Evolutionary conservation across 2,797 vertebrate genomes (phyloP).

Genomic region (Coracias cyanogaster): DNA sequence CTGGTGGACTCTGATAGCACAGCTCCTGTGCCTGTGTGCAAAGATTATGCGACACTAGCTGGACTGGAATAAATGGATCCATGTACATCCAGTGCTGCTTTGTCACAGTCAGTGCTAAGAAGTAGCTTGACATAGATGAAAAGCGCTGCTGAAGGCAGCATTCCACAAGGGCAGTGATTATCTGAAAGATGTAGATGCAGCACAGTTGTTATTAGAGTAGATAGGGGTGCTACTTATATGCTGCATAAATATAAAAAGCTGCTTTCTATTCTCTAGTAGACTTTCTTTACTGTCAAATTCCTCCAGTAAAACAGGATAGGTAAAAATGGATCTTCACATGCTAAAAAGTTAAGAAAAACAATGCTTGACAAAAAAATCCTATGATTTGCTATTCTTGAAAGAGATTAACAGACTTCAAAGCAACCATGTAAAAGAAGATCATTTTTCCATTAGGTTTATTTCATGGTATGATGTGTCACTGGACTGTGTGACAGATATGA

Average conservation of each 20-base stretch:
- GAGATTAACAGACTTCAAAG: background rate
- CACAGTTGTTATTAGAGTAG: background rate
- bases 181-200: background rate
- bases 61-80: background rate
- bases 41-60: constrained; percentile 14
- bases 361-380: background rate
- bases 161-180: background rate
- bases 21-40: background rate
- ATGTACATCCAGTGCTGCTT: background rate
- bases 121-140: background rate
- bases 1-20: background rate
- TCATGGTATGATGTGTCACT: background rate
- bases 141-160: background rate
- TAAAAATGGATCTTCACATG: background rate
- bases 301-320: background rate
- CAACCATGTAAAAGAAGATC: background rate
- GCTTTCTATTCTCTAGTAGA: background rate
- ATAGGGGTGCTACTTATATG: background rate
- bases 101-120: constrained; percentile 1
- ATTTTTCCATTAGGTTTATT: background rate
- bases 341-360: background rate
- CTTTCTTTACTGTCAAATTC: background rate
- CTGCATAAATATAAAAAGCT: background rate
- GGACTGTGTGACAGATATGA: background rate
- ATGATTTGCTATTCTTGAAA: background rate